Evolutionary conservation across 2,797 vertebrate genomes (phyloP).

Genomic region (Danionella dracula): DNA sequence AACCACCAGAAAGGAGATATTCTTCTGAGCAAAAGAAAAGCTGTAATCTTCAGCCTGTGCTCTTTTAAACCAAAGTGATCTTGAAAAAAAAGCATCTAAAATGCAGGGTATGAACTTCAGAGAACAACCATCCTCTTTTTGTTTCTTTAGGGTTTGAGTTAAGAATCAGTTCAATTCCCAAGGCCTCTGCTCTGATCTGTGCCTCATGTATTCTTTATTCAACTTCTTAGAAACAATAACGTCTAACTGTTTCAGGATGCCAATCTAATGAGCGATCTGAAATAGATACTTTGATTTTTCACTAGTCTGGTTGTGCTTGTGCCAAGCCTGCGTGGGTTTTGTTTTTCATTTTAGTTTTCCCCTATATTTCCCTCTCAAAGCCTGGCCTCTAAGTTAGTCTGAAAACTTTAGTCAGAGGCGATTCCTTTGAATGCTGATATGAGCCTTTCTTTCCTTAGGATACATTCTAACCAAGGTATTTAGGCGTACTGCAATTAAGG

Average conservation of each 20-base stretch:
- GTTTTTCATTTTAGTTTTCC: neutral
- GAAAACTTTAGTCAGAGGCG: slow-evolving; percentile 11
- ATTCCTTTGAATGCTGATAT: neutral
- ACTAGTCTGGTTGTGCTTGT: neutral
- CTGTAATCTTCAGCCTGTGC: neutral
- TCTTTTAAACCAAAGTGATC: neutral
- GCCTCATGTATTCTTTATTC: slow-evolving; percentile 11
- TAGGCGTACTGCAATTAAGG: slow-evolving; percentile 7
- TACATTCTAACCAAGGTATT: slow-evolving; percentile 8
- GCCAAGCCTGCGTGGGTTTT: neutral
- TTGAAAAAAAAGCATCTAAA: neutral
- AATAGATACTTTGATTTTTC: slow-evolving; percentile 13
- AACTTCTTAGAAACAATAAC: neutral
- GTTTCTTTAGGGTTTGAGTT: neutral
- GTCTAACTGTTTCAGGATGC: neutral
- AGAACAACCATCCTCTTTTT: neutral
- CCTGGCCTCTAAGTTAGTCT: neutral
- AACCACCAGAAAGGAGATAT: neutral
- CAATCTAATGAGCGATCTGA: slow-evolving; percentile 9
- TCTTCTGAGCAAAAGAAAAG: neutral
- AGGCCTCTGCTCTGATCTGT: neutral
- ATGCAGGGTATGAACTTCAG: too few species aligned
- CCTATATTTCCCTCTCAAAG: neutral
- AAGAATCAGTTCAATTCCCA: neutral
- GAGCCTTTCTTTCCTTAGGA: neutral